phyloP scores from a whole-genome alignment of 1,140 invertebrate genomes.

The Rhyzopertha dominica region DNA sequence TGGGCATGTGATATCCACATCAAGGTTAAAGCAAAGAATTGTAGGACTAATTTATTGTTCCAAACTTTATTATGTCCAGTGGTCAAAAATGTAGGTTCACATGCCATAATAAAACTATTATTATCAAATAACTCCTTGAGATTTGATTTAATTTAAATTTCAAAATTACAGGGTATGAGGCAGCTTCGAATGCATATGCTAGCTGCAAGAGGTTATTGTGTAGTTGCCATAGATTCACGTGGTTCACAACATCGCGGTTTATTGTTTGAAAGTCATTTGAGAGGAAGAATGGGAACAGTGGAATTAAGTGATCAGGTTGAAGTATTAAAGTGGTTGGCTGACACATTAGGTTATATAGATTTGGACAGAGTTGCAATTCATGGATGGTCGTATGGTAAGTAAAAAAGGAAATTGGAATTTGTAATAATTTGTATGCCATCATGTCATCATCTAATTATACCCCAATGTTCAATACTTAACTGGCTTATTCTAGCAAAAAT shows the following conservation, averaged over 20 bases:
- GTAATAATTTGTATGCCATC: neutral
- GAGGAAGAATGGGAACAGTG: constrained; percentile 86
- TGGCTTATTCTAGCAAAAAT: too few species aligned
- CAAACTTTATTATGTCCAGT: too few species aligned
- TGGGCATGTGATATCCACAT: too few species aligned
- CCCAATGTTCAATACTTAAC: too few species aligned
- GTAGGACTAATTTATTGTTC: too few species aligned
- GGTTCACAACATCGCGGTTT: constrained; percentile 91
- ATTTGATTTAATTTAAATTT: constrained; percentile 1
- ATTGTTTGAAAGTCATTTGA: constrained; percentile 85
- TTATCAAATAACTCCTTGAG: too few species aligned
- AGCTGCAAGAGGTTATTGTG: constrained; percentile 93
- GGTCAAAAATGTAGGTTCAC: too few species aligned
- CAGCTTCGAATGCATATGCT: constrained; percentile 92
- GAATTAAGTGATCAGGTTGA: constrained; percentile 96
- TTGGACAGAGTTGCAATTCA: constrained; percentile 89
- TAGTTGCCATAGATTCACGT: constrained; percentile 90
- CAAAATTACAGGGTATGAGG: constrained; percentile 65
- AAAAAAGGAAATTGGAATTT: constrained; percentile 1
- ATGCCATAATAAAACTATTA: too few species aligned
- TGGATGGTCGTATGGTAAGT: constrained; percentile 94
- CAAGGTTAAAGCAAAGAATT: too few species aligned
- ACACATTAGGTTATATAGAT: constrained; percentile 83
- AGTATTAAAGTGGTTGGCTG: constrained; percentile 81
- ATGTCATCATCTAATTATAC: too few species aligned